Conservation (phyloP, 2,113 vertebrate species). For the human region DNA sequence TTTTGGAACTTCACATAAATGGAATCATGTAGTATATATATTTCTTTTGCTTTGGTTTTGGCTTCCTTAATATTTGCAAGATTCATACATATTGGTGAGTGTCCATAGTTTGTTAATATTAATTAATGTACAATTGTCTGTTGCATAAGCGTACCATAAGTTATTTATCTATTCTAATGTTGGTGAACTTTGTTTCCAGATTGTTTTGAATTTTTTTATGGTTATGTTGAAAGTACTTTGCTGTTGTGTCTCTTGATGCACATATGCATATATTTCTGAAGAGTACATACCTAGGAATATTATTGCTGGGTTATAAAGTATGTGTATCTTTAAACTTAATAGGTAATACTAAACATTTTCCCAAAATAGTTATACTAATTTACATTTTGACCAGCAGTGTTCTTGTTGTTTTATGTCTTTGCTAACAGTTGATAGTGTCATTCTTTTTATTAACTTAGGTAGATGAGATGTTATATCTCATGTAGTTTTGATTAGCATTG, state of each 20-base stretch:
- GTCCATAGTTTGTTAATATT: not conserved
- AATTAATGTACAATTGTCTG: not conserved
- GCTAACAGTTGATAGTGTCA: not conserved
- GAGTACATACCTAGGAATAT: not conserved
- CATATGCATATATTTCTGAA: not conserved
- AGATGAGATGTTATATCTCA: not conserved
- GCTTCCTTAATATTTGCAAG: not conserved
- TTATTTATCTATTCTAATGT: not conserved
- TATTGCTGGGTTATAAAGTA: not conserved
- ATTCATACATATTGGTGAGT: not conserved
- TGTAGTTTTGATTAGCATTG: not conserved
- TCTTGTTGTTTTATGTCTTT: not conserved
- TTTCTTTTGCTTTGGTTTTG: not conserved
- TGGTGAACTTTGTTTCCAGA: not conserved
- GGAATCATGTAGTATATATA: not conserved
- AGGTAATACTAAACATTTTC: not conserved
- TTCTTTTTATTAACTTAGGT: not conserved
- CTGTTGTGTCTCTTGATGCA: not conserved
- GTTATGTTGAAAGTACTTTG: not conserved
- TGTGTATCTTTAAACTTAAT: not conserved
- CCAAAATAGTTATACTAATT: not conserved
- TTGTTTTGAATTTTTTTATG: not conserved
- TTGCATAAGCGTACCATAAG: not conserved
- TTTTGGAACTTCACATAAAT: not conserved
- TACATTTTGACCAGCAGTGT: not conserved